Conservation (phyloP, 2,888 invertebrate genomes). For the Diachrysia chrysitis region DNA sequence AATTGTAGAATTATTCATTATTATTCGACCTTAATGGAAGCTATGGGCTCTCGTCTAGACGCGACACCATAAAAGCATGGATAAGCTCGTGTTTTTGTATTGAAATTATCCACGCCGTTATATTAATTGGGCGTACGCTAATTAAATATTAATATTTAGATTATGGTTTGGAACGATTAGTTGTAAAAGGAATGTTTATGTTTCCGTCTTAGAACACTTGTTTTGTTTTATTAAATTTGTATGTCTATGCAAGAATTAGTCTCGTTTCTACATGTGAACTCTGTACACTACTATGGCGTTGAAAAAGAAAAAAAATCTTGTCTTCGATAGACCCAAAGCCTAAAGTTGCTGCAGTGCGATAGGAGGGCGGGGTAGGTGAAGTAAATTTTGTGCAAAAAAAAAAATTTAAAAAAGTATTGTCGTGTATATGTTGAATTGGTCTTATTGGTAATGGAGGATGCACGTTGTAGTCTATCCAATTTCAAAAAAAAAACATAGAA, state of each 20-base stretch:
- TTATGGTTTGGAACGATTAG: constrained; percentile 42
- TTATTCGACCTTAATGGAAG: constrained; percentile 64
- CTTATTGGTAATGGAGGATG: neutral
- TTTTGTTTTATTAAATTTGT: constrained; percentile 12
- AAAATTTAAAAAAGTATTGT: too few species aligned
- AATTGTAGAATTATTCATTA: constrained; percentile 77
- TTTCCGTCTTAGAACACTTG: constrained; percentile 39
- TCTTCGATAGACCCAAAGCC: too few species aligned
- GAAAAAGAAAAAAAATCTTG: too few species aligned
- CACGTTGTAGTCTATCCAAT: neutral
- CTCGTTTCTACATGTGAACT: too few species aligned
- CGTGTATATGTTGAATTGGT: too few species aligned
- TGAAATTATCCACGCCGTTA: constrained; percentile 53
- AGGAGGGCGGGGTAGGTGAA: too few species aligned
- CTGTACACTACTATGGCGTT: too few species aligned
- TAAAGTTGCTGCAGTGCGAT: too few species aligned
- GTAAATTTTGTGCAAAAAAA: too few species aligned
- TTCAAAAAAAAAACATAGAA: neutral
- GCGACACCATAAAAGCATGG: constrained; percentile 58
- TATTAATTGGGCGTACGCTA: constrained; percentile 51
- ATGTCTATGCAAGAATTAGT: too few species aligned
- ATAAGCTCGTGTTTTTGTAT: constrained; percentile 58
- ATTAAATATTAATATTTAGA: constrained; percentile 48
- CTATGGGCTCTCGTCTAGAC: constrained; percentile 62
- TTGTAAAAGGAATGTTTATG: constrained; percentile 41